phyloP scores from a whole-genome alignment of 1,140 invertebrate genomes.

The Drosophila setifemur region DNA sequence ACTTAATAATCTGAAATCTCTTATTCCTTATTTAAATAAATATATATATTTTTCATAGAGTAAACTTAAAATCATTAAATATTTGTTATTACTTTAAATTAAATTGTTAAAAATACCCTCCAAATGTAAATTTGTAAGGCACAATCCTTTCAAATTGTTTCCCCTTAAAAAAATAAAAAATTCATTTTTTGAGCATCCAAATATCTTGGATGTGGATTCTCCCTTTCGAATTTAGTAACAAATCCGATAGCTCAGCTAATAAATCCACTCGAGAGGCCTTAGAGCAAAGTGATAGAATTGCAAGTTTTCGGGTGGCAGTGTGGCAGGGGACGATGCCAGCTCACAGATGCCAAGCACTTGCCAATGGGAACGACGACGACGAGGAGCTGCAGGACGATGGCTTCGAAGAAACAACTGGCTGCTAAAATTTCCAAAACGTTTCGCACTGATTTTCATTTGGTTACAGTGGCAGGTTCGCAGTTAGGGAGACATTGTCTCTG shows the following conservation, averaged over 20 bases:
- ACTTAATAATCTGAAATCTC: no score
- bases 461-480: conserved; percentile 37
- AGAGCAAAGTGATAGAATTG: conserved; percentile 39
- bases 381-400: background rate
- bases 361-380: background rate
- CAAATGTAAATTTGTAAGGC: no score
- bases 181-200: no score
- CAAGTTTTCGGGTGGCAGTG: conserved; percentile 47
- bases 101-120: no score
- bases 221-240: conserved; percentile 6
- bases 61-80: no score
- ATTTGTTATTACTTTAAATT: no score
- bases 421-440: conserved; percentile 59
- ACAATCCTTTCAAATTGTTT: no score
- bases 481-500: conserved; percentile 30
- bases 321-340: conserved; percentile 28
- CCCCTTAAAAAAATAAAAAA: no score
- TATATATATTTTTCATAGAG: no score
- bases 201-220: no score
- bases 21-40: no score
- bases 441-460: conserved; percentile 70
- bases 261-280: conserved; percentile 21
- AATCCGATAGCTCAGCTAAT: conserved; percentile 26
- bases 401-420: conserved; percentile 12
- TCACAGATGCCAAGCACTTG: conserved; percentile 54